Percentiles rank a stretch among this genome's conserved stretches.
Evolutionary conservation across 2,113 vertebrate species (phyloP).

Genomic region (Cololabis saira): DNA sequence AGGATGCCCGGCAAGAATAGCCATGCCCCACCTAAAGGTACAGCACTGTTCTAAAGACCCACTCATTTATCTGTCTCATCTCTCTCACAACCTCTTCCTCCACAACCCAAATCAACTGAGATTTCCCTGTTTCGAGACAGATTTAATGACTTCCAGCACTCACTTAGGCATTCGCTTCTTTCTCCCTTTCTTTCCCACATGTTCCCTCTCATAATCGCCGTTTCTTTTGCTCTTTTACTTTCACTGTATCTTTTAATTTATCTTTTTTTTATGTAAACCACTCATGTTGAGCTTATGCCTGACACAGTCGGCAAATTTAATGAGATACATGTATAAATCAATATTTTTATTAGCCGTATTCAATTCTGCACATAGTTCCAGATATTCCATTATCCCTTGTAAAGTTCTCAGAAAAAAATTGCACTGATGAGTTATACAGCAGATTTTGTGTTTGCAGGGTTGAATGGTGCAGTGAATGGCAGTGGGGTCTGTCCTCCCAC

Average conservation of each 20-base stretch:
- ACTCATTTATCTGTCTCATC: constrained; percentile 20
- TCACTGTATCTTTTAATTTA: constrained; percentile 77
- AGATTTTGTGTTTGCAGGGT: constrained; percentile 77
- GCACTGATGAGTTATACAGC: constrained; percentile 29
- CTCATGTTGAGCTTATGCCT: constrained; percentile 63
- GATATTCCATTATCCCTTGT: constrained; percentile 61
- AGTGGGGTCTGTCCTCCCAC: constrained; percentile 83
- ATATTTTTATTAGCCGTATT: constrained; percentile 67
- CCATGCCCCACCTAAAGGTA: constrained; percentile 90
- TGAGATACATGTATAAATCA: constrained; percentile 74
- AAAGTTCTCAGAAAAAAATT: constrained; percentile 44
- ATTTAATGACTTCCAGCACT: constrained; percentile 68
- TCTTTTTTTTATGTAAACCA: constrained; percentile 76
- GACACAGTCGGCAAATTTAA: constrained; percentile 59
- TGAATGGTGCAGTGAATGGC: constrained; percentile 95
- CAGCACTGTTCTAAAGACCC: background rate
- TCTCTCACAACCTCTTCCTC: constrained; percentile 24
- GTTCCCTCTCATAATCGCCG: constrained; percentile 55
- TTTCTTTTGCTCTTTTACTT: constrained; percentile 69
- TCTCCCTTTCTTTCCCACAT: constrained; percentile 25
- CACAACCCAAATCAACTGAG: constrained; percentile 47
- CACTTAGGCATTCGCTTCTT: constrained; percentile 61
- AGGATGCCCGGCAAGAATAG: constrained; percentile 87
- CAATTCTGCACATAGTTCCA: constrained; percentile 48
- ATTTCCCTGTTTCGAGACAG: constrained; percentile 50